Conservation (phyloP, 2,888 invertebrate genomes). For the Hofmannophila pseudospretella region DNA sequence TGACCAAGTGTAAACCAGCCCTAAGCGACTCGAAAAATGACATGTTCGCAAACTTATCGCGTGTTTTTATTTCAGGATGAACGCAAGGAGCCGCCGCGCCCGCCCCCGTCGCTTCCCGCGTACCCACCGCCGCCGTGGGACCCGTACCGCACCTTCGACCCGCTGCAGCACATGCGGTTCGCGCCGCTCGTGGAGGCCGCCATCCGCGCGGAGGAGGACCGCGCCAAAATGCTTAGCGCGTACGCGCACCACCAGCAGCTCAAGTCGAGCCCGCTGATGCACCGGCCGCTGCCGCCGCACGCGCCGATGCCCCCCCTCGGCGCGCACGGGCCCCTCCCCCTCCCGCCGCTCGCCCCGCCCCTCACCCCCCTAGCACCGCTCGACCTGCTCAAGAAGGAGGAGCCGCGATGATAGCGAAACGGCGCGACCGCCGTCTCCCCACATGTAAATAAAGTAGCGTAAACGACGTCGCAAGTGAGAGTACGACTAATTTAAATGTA, state of each 20-base stretch:
- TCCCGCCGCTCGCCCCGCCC: conserved; percentile 42
- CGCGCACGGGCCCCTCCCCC: conserved; percentile 48
- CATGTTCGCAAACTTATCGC: too few relatives aligned
- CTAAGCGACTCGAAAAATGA: too few relatives aligned
- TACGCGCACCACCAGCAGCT: conserved; percentile 80
- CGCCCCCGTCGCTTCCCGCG: conserved; percentile 67
- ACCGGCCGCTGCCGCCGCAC: conserved; percentile 70
- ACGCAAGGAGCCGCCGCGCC: conserved; percentile 73
- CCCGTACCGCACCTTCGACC: conserved; percentile 85
- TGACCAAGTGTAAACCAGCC: too few relatives aligned
- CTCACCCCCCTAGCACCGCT: conserved; percentile 65
- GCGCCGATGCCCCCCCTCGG: conserved; percentile 56
- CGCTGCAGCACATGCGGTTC: conserved; percentile 82
- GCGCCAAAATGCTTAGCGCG: conserved; percentile 85
- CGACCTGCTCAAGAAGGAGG: conserved; percentile 80
- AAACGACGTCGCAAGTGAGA: conserved; percentile 50
- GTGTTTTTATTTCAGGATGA: too few relatives aligned
- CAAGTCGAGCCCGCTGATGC: conserved; percentile 66
- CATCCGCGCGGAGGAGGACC: conserved; percentile 86
- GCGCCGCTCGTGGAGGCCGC: conserved; percentile 89
- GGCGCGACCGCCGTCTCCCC: conserved; percentile 31
- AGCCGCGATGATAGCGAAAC: conserved; percentile 74
- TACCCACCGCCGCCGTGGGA: conserved; percentile 82
- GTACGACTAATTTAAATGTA: conserved; percentile 45
- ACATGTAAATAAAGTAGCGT: conserved; percentile 42